phyloP scores from a whole-genome alignment of 2,888 invertebrate genomes.

The Therioaphis trifolii region DNA sequence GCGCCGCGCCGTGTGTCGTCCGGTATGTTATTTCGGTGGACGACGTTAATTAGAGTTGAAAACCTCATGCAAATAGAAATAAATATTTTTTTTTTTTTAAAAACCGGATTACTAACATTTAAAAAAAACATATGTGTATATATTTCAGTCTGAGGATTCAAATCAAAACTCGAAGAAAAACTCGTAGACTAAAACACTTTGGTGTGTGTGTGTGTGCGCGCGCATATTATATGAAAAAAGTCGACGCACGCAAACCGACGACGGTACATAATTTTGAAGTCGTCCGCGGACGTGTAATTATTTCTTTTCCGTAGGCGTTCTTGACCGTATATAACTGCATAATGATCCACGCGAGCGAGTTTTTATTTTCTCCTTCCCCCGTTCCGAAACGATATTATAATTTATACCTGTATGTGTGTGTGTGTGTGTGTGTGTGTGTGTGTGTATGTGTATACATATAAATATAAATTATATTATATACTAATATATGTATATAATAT shows the following conservation, averaged over 20 bases:
- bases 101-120: conserved; percentile 33
- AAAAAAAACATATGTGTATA: not conserved
- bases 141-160: not conserved
- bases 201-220: conserved; percentile 1
- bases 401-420: too few relatives aligned
- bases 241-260: conserved; percentile 47
- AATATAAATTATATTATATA: not conserved
- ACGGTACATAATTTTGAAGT: conserved; percentile 56
- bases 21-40: conserved; percentile 29
- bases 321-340: conserved; percentile 42
- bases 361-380: conserved; percentile 35
- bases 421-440: too few relatives aligned
- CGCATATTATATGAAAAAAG: conserved; percentile 35
- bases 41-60: conserved; percentile 45
- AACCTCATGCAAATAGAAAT: conserved; percentile 1
- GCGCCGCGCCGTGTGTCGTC: too few relatives aligned
- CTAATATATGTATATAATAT: not conserved
- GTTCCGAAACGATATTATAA: not conserved
- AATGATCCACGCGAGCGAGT: conserved; percentile 44
- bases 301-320: conserved; percentile 62
- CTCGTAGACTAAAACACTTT: conserved; percentile 21
- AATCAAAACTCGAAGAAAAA: conserved; percentile 27
- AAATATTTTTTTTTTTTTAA: too few relatives aligned
- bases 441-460: not conserved
- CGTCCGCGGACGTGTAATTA: conserved; percentile 61